Percentiles rank a stretch among this genome's conserved stretches.
These are phyloP conservation scores for Fragum whitleyi DNA, from an alignment of 2,888 invertebrate species.

Conservation along the genomic window DNA sequence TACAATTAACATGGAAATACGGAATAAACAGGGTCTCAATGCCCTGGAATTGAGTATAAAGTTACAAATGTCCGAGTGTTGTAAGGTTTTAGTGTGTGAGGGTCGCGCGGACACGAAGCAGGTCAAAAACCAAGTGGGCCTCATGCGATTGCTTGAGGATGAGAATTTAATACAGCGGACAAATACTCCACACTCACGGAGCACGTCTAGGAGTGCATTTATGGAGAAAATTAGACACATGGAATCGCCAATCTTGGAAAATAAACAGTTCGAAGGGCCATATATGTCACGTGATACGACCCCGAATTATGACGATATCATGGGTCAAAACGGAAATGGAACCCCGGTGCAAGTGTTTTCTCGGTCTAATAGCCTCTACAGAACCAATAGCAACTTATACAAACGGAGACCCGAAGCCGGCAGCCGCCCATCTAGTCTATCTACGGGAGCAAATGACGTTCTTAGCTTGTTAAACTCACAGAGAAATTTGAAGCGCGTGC, in stretches of 20 bases:
- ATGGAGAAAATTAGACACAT: constrained; percentile 46
- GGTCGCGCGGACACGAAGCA: constrained; percentile 68
- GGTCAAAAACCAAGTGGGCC: constrained; percentile 66
- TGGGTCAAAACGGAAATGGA: constrained; percentile 15
- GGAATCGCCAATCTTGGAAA: constrained; percentile 60
- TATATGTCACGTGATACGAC: constrained; percentile 66
- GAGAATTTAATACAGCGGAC: constrained; percentile 57
- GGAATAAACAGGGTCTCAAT: constrained; percentile 68
- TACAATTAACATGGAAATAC: constrained; percentile 64
- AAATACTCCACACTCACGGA: constrained; percentile 54
- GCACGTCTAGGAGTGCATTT: constrained; percentile 52
- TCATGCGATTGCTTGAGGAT: constrained; percentile 63
- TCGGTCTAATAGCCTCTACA: constrained; percentile 54
- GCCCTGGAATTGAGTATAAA: constrained; percentile 74
- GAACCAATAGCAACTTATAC: constrained; percentile 58
- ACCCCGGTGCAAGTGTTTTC: constrained; percentile 46
- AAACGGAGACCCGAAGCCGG: constrained; percentile 54
- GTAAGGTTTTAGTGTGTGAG: constrained; percentile 72
- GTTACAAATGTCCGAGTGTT: constrained; percentile 73
- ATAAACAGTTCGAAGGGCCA: constrained; percentile 61
- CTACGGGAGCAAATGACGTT: constrained; percentile 37
- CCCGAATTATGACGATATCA: constrained; percentile 53
- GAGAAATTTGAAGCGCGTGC: constrained; percentile 55
- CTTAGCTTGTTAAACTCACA: constrained; percentile 44
- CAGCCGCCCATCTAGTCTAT: constrained; percentile 42